Evolutionary conservation across 2,888 invertebrate species (phyloP).

Genomic region (Eristalinus sepulchralis): DNA sequence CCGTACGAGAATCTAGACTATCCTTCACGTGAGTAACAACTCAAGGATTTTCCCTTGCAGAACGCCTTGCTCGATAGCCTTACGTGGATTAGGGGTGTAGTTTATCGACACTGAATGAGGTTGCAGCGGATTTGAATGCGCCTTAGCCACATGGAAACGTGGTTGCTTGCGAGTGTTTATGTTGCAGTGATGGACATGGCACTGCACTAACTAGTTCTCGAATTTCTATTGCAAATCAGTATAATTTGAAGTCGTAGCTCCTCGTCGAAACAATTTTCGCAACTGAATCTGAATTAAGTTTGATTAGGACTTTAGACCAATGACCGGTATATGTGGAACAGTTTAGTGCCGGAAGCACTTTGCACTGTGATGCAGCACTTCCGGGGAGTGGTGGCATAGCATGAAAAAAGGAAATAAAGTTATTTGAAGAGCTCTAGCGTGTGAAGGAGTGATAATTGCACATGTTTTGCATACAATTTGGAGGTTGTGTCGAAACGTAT

Average conservation of each 20-base stretch:
- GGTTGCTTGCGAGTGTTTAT: conserved; percentile 16
- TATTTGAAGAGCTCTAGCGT: not conserved
- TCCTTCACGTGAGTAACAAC: conserved; percentile 16
- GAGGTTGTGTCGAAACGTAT: not conserved
- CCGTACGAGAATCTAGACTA: conserved; percentile 40
- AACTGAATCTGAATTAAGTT: conserved; percentile 14
- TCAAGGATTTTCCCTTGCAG: conserved; percentile 35
- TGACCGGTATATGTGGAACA: not conserved
- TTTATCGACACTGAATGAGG: conserved; percentile 33
- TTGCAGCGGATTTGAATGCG: not conserved
- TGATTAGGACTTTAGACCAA: conserved; percentile 14
- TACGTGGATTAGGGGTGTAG: not conserved
- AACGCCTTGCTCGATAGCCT: not conserved
- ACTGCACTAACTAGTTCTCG: conserved; percentile 15
- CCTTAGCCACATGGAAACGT: not conserved
- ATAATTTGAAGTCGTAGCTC: conserved; percentile 29
- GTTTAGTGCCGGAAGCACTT: conserved; percentile 20
- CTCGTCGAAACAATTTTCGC: conserved; percentile 42
- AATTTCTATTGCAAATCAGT: conserved; percentile 47
- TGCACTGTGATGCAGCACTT: conserved; percentile 4
- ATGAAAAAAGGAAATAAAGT: not conserved
- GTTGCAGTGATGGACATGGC: not conserved
- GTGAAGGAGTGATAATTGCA: not conserved
- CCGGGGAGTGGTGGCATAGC: not conserved
- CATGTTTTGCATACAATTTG: not conserved